Evolutionary conservation across 2,113 vertebrate species (phyloP), one percentile per base, ranked within the genome.

Genomic region (Mus spicilegus): DNA sequence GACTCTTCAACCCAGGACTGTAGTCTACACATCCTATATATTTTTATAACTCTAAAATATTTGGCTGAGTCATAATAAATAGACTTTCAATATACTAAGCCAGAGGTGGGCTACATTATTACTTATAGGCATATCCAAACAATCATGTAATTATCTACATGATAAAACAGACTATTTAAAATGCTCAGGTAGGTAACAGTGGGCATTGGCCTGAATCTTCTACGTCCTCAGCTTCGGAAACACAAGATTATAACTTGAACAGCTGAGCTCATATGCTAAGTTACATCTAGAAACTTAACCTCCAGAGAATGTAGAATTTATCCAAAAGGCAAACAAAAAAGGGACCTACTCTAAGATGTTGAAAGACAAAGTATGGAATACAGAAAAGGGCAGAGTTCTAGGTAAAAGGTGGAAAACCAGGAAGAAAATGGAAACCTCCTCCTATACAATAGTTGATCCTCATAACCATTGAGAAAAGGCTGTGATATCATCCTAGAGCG

Each of bases 141-240:
- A 94, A 8, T 24, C 72, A 30, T 78, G 19, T 16, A 84, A 46
- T 56, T 75, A 63, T 58, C 46, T 42, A 5, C 42, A 19, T 49
- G 51, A 91, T 80, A 42, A 94, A 96, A 75, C 14, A 56, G 39
- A 63, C 84, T 63, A 90, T 54, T 90, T 92, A 77, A 81, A 91
- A 88, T 80, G n/a, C 11, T 28, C 49, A 69, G 70, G 46, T n/a
- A 78, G 39, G 39, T 3, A 54, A 49, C 54, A 77, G 46, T 54
- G 69, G 88, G 26, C 30, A 63, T 93, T 56, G 6, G 8, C 5
- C 46, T 30, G 54, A 78, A 7, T 80, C 5, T 58, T 20, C 36
- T 63, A 65, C 86, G 4, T 90, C 54, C 54, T 70, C 76, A 69
- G 5, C 24, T 91, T 96, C 87, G 94, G 46, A 94, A 86, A 63